Conservation (phyloP, 2,113 vertebrate species). For the Heterocephalus glaber region DNA sequence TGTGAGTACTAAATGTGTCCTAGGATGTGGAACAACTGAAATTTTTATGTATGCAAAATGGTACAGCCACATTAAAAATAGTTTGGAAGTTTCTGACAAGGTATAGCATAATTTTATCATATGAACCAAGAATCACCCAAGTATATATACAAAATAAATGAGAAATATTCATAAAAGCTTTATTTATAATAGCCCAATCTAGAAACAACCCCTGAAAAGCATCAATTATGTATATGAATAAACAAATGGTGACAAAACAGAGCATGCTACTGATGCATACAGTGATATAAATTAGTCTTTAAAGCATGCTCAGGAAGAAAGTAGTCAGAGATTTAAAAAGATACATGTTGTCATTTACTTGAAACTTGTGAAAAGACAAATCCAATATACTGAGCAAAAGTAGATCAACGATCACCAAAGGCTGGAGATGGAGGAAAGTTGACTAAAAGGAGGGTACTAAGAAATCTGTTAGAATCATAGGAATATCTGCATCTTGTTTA, state of each 20-base stretch:
- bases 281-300: background rate
- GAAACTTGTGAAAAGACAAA: slow-evolving; percentile 6
- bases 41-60: background rate
- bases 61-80: background rate
- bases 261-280: background rate
- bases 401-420: background rate
- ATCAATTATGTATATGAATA: background rate
- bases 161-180: background rate
- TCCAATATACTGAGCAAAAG: background rate
- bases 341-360: background rate
- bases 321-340: background rate
- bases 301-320: slow-evolving; percentile 32
- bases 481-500: background rate
- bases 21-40: background rate
- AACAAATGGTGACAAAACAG: background rate
- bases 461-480: background rate
- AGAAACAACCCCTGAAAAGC: background rate
- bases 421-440: background rate
- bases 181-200: background rate
- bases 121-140: background rate
- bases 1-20: background rate
- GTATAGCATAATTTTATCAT: background rate
- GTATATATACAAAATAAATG: background rate
- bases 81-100: background rate
- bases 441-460: background rate